Percentiles rank a stretch among this genome's conserved stretches.
These are phyloP conservation scores for Camponotus floridanus DNA, from an alignment of 1,140 invertebrate genomes.

Conservation along the genomic window DNA sequence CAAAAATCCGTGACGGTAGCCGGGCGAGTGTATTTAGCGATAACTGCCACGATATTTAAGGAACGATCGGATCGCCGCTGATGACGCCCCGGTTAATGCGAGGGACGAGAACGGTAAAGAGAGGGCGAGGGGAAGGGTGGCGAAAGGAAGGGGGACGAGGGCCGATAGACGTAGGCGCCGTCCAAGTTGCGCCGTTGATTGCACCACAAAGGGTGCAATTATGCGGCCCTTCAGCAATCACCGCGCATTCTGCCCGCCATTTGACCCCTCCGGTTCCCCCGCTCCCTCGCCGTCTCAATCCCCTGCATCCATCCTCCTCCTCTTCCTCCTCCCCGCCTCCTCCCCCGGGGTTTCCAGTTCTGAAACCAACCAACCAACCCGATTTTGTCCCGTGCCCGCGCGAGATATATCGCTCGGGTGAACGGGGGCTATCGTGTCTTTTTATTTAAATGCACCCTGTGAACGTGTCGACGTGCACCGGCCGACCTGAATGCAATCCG, in stretches of 20 bases:
- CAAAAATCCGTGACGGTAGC: constrained; percentile 68
- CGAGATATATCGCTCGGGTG: constrained; percentile 71
- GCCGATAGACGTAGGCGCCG: constrained; percentile 79
- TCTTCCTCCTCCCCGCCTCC: constrained; percentile 37
- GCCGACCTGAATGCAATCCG: constrained; percentile 73
- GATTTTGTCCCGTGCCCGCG: constrained; percentile 52
- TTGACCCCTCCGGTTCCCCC: constrained; percentile 79
- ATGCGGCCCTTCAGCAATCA: constrained; percentile 87
- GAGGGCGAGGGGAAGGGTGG: constrained; percentile 39
- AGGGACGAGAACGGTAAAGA: constrained; percentile 7
- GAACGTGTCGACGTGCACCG: constrained; percentile 65
- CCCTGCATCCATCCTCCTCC: constrained; percentile 45
- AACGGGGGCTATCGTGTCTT: constrained; percentile 80
- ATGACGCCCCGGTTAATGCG: constrained; percentile 61
- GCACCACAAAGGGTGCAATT: constrained; percentile 87
- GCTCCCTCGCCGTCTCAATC: constrained; percentile 53
- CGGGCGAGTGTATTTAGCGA: constrained; percentile 66
- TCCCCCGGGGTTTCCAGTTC: constrained; percentile 42
- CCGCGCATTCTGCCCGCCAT: constrained; percentile 85
- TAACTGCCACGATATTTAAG: constrained; percentile 70
- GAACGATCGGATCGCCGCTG: constrained; percentile 65
- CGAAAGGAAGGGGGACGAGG: constrained; percentile 64
- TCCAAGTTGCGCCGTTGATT: constrained; percentile 86
- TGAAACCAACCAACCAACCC: constrained; percentile 52
- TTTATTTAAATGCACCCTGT: constrained; percentile 82